Conservation (phyloP, 2,888 invertebrate genomes). For the Theodoxus fluviatilis region DNA sequence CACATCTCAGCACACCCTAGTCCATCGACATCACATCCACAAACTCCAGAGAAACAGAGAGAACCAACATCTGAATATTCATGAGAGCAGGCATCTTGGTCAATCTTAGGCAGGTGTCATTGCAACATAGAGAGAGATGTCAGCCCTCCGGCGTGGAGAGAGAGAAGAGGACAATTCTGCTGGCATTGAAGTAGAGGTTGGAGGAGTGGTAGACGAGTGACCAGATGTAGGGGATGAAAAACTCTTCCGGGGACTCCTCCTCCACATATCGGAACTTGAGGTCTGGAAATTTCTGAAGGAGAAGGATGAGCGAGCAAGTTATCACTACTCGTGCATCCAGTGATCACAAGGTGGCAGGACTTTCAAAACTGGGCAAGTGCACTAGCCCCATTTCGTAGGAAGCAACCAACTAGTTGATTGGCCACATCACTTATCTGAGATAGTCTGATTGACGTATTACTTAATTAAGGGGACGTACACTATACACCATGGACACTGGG, state of each 20-base stretch:
- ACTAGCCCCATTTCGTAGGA: no score
- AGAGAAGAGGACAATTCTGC: constrained; percentile 60
- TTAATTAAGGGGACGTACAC: no score
- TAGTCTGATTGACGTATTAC: no score
- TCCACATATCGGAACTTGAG: constrained; percentile 98
- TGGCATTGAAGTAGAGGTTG: constrained; percentile 68
- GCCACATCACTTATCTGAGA: no score
- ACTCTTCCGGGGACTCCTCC: constrained; percentile 97
- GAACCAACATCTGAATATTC: no score
- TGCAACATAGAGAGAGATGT: no score
- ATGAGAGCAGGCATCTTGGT: no score
- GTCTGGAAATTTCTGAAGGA: constrained; percentile 92
- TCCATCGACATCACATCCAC: no score
- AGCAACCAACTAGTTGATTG: no score
- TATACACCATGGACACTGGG: no score
- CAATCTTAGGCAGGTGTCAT: no score
- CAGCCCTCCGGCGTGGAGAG: constrained; percentile 34
- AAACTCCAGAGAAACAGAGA: no score
- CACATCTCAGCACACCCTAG: background rate
- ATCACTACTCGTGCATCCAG: background rate
- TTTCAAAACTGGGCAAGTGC: background rate
- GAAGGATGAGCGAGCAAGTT: constrained; percentile 5
- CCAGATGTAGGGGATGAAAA: constrained; percentile 99
- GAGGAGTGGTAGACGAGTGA: constrained; percentile 77
- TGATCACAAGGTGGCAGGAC: background rate